Evolutionary conservation across 2,113 vertebrate species (phyloP).

Genomic region (Cercocebus atys): DNA sequence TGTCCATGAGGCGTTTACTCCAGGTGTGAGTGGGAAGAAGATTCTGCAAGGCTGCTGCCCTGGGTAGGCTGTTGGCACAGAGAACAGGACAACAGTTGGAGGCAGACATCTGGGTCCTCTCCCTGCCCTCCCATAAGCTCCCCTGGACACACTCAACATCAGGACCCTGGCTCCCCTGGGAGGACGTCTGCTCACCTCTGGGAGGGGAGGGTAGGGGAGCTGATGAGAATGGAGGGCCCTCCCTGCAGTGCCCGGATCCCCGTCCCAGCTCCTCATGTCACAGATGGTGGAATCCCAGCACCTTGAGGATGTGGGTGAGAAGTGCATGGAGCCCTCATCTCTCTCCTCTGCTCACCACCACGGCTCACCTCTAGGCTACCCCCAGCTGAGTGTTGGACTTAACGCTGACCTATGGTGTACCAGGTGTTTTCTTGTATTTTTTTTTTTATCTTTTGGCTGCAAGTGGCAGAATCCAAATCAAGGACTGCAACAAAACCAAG

Average conservation of each 20-base stretch:
- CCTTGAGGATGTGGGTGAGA: background rate
- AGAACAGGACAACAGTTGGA: background rate
- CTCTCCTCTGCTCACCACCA: background rate
- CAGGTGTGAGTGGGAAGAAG: background rate
- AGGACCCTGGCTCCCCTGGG: background rate
- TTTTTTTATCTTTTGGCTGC: background rate
- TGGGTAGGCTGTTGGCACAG: background rate
- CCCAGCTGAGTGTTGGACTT: background rate
- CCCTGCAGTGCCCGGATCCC: background rate
- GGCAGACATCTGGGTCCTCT: background rate
- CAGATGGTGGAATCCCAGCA: background rate
- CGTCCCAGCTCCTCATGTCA: background rate
- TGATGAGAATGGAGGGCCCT: background rate
- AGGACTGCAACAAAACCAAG: background rate
- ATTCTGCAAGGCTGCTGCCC: background rate
- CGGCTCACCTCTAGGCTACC: background rate
- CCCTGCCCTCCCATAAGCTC: background rate
- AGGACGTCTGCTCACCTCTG: background rate
- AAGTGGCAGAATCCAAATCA: background rate
- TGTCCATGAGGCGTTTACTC: background rate
- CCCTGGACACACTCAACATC: background rate
- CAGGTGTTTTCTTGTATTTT: background rate
- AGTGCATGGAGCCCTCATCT: background rate
- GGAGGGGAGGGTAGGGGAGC: background rate
- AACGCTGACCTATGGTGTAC: background rate